Percentiles rank a stretch among this genome's conserved stretches.
Evolutionary conservation across 2,888 invertebrate species (phyloP).

Genomic region (Spisula solida): DNA sequence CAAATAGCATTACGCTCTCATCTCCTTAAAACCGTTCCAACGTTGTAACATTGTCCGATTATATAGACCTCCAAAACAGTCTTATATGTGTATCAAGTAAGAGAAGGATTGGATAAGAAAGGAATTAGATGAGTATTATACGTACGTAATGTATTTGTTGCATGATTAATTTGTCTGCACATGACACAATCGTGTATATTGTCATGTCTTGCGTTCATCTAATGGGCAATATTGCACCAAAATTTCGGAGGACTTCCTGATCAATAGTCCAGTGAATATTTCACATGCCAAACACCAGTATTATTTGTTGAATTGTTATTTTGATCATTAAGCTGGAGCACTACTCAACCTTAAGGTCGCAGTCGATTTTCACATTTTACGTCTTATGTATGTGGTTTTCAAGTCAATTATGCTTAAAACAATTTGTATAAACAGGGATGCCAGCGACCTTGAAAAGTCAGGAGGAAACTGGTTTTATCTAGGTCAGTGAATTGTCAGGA

Average conservation of each 20-base stretch:
- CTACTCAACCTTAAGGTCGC: not conserved
- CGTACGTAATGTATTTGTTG: not conserved
- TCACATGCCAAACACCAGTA: not conserved
- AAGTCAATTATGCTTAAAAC: not conserved
- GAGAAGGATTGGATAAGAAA: not conserved
- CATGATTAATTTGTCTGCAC: constrained; percentile 19
- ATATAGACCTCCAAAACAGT: not conserved
- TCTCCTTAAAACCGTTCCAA: not conserved
- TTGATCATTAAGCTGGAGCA: not conserved
- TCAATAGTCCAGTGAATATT: not conserved
- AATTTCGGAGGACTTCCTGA: not conserved
- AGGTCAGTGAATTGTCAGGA: too few relatives aligned
- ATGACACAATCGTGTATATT: constrained; percentile 15
- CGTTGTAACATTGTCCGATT: not conserved
- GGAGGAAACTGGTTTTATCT: too few relatives aligned
- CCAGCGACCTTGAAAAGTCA: too few relatives aligned
- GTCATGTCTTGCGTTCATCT: not conserved
- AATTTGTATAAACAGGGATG: not conserved
- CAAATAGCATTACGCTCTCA: constrained; percentile 1
- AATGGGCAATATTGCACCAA: not conserved
- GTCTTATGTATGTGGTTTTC: too few relatives aligned
- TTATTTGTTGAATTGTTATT: not conserved
- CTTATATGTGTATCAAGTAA: not conserved
- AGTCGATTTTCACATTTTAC: too few relatives aligned
- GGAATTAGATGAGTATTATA: not conserved